Base-by-base conservation (phyloP, 2,797 vertebrate genomes). In the Oophaga sylvatica region DNA sequence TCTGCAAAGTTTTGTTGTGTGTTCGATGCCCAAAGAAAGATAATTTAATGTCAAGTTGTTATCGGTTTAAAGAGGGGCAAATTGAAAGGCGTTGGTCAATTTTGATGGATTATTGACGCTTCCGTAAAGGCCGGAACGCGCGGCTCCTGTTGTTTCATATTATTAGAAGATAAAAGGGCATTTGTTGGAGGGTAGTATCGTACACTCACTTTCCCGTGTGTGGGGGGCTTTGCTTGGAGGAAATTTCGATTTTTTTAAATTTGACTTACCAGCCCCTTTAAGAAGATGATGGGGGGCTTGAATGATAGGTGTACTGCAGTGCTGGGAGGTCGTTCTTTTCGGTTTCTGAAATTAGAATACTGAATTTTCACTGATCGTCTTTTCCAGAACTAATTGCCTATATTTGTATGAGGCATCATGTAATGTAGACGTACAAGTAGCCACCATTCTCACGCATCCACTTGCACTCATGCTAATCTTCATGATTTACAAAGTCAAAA, bases 31-130 rank as follows among this genome's bases (percentile, higher is more conserved):
- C 91, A 89, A 91, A 53, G 88, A 26, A 89, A 87, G 93, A 91
- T 93, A 94, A 94, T n/a, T 94, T 93, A 93, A 90, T 90, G 93
- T 94, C 93, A 93, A 89, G 83, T 48, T 59, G 89, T 91, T 92
- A 93, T 93, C 92, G 80, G 20, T 2, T 87, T 84, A 92, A 4
- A 19, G n/a, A 45, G 91, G 88, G 92, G 91, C 94, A 90, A 91
- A 90, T 87, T 81, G 87, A 78, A 85, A 91, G 87, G 0, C 77
- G 0, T 1, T 48, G 93, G 92, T 94, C 92, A 92, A 93, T 94
- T 77, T 80, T 87, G 93, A 93, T 89, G n/a, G n/a, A n/a, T n/a
- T n/a, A n/a, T 90, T 93, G 93, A 93, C 94, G 94, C 7, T 65
- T 65, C 87, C 45, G 91, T 89, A 92, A 92, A 93, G 93, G 92